These are phyloP conservation scores for Philonicus albiceps DNA, from an alignment of 2,888 invertebrate species.

Conservation along the genomic window DNA sequence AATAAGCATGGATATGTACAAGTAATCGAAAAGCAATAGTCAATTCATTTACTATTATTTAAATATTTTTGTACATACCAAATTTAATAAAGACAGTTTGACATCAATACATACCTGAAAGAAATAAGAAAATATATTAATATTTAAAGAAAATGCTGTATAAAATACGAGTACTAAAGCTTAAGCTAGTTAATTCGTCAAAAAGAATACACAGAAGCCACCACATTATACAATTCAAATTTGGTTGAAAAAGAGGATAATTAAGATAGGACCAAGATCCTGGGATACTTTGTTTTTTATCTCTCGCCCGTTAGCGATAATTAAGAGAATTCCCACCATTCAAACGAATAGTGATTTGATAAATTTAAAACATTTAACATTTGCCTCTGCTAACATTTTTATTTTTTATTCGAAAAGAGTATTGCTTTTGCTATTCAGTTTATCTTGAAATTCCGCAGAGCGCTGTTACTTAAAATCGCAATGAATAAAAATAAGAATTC, in stretches of 20 bases:
- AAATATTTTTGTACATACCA: not conserved
- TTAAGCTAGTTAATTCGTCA: not conserved
- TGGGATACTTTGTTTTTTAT: not conserved
- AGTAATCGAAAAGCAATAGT: not conserved
- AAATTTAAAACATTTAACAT: not conserved
- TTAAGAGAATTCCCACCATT: not conserved
- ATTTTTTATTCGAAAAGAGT: not conserved
- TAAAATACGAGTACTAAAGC: no score
- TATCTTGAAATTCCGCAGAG: not conserved
- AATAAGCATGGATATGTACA: no score
- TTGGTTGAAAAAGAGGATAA: not conserved
- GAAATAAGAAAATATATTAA: not conserved
- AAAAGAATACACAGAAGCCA: not conserved
- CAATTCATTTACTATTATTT: not conserved
- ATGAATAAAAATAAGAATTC: not conserved
- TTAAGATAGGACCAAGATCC: not conserved
- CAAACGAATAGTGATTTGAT: no score
- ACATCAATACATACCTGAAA: slow-evolving; percentile 19
- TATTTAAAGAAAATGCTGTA: not conserved
- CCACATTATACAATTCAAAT: no score
- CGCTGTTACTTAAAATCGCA: not conserved
- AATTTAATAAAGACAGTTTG: not conserved
- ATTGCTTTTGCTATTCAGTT: not conserved
- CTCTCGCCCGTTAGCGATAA: no score
- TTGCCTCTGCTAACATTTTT: not conserved